Conservation (phyloP, 2,797 vertebrate species). For the Glossophaga mutica region DNA sequence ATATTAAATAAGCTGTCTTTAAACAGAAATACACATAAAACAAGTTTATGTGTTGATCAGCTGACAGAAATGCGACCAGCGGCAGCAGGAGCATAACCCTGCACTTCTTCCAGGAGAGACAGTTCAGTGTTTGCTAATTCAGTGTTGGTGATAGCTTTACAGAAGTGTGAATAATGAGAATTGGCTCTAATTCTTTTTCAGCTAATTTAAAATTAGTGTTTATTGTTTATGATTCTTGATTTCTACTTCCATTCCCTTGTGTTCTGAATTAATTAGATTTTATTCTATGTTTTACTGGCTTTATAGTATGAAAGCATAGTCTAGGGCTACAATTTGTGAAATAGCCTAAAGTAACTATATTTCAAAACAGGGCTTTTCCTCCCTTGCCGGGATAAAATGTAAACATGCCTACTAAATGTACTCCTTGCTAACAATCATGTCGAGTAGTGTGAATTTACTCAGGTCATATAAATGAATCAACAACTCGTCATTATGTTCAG, state of each 20-base stretch:
- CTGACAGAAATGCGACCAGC: neutral
- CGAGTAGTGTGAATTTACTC: neutral
- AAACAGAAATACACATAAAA: neutral
- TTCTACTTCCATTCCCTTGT: neutral
- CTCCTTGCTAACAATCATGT: neutral
- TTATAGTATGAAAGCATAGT: neutral
- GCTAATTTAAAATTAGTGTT: neutral
- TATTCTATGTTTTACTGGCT: neutral
- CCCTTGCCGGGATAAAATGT: neutral
- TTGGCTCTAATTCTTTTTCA: neutral
- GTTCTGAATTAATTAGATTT: neutral
- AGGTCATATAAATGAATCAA: neutral
- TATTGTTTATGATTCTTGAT: neutral
- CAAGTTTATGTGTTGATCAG: neutral
- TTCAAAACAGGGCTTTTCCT: neutral
- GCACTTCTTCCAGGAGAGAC: neutral
- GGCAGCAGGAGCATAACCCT: neutral
- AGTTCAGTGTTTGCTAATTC: neutral
- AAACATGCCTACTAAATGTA: neutral
- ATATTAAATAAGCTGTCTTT: no score
- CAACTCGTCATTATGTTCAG: neutral
- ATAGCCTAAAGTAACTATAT: neutral
- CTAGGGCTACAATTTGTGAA: neutral
- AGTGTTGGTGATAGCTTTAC: neutral
- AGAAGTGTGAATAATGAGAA: neutral